Evolutionary conservation across 92 coral and sea anemone species (phyloP).

Genomic region (Porites evermanni): DNA sequence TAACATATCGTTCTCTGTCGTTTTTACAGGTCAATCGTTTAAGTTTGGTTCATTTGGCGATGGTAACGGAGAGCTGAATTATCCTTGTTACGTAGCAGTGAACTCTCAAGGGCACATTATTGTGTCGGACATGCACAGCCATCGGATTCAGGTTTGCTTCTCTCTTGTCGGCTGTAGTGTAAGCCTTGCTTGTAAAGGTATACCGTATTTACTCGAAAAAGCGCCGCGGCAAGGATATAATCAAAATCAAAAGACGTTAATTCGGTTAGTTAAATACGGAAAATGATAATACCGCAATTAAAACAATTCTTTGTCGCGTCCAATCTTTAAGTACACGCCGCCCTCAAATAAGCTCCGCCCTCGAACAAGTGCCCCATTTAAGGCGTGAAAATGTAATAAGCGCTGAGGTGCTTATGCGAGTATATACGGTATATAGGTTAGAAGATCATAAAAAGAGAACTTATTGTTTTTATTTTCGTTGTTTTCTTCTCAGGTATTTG

Average conservation of each 20-base stretch:
- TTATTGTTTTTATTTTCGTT: no score
- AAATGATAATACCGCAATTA: no score
- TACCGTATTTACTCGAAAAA: conserved; percentile 52
- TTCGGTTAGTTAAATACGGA: no score
- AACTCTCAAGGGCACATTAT: conserved; percentile 94
- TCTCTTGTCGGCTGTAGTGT: not conserved
- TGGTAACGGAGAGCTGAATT: conserved; percentile 94
- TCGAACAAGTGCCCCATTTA: no score
- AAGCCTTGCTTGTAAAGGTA: not conserved
- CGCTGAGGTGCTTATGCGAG: no score
- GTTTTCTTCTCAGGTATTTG: conserved; percentile 77
- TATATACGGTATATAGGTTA: no score
- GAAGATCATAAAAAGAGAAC: no score
- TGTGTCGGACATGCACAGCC: conserved; percentile 99
- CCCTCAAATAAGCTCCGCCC: no score
- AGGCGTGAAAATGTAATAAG: no score
- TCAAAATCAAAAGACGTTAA: no score
- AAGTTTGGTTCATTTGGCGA: conserved; percentile 99
- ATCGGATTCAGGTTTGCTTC: conserved; percentile 92
- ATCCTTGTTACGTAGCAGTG: conserved; percentile 90
- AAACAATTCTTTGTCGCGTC: not conserved
- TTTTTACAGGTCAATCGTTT: conserved; percentile 87
- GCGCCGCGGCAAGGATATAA: conserved; percentile 27
- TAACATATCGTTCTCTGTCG: no score
- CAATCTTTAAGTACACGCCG: no score